A percentile compares a stretch with the other conserved stretches of the same genome.
These are phyloP conservation scores for Cathartes aura DNA, from an alignment of 2,113 vertebrate genomes.

Conservation along the genomic window DNA sequence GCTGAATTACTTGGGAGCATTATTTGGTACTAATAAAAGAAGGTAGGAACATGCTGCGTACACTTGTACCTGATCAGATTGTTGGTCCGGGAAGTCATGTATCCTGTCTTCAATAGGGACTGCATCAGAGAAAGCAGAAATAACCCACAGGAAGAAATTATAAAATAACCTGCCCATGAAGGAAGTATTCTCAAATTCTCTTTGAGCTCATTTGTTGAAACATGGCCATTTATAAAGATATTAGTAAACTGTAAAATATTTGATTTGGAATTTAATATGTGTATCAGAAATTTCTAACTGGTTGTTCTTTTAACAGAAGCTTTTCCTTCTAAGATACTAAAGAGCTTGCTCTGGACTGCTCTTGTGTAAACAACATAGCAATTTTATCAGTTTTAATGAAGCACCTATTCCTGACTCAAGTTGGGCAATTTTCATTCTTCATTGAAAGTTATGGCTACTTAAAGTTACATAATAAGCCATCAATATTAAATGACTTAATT, in stretches of 20 bases:
- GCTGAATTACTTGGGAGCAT: background rate
- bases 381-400: background rate
- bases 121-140: background rate
- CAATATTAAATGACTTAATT: background rate
- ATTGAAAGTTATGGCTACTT: background rate
- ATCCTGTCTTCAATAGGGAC: background rate
- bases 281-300: background rate
- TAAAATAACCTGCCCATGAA: background rate
- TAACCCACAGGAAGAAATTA: background rate
- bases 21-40: background rate
- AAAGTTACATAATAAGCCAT: background rate
- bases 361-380: background rate
- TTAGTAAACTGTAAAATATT: background rate
- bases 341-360: background rate
- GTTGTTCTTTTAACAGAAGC: background rate
- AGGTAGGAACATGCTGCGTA: background rate
- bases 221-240: background rate
- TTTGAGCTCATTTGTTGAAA: background rate
- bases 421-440: background rate
- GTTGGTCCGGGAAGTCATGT: background rate
- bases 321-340: background rate
- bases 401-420: background rate
- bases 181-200: background rate
- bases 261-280: background rate
- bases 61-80: background rate